These are phyloP conservation scores for Serranus cabrilla DNA, from an alignment of 2,797 vertebrate genomes.

Conservation along the genomic window DNA sequence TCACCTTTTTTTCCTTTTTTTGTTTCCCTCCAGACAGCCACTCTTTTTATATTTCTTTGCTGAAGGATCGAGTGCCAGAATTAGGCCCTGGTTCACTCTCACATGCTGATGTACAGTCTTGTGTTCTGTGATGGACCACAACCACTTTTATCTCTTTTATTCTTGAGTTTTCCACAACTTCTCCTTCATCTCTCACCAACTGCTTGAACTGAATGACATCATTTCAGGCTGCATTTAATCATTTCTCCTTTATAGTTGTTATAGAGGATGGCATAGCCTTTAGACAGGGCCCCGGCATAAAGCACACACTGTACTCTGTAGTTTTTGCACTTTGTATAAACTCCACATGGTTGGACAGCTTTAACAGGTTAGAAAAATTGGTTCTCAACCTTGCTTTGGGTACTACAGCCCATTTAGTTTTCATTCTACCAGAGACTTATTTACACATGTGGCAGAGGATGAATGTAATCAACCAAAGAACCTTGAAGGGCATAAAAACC, in stretches of 20 bases:
- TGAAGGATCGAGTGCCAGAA: background rate
- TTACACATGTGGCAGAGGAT: slow-evolving; percentile 17
- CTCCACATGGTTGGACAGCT: slow-evolving; percentile 24
- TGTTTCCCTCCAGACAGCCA: slow-evolving; percentile 35
- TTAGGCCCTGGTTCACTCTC: slow-evolving; percentile 13
- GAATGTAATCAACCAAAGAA: slow-evolving; percentile 22
- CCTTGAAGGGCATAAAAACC: slow-evolving; percentile 26
- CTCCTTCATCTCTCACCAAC: slow-evolving; percentile 38
- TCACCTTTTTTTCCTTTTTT: slow-evolving; percentile 49
- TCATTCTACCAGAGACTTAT: slow-evolving; percentile 23
- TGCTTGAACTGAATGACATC: slow-evolving; percentile 66
- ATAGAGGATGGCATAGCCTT: slow-evolving; percentile 33
- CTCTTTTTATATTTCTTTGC: slow-evolving; percentile 27
- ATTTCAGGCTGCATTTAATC: slow-evolving; percentile 56
- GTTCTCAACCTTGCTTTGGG: slow-evolving; percentile 17
- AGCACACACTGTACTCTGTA: slow-evolving; percentile 41
- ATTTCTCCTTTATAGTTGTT: slow-evolving; percentile 46
- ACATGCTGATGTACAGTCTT: slow-evolving; percentile 24
- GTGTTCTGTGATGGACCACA: slow-evolving; percentile 19
- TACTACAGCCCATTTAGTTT: slow-evolving; percentile 15
- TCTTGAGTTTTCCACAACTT: slow-evolving; percentile 6
- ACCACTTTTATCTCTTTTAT: slow-evolving; percentile 4
- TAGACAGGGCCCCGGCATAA: slow-evolving; percentile 23
- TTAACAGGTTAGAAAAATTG: slow-evolving; percentile 41
- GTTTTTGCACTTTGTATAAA: slow-evolving; percentile 46